A percentile compares a stretch with the other conserved stretches of the same genome.
phyloP scores from a whole-genome alignment of 2,113 vertebrate species.

The Pyrgilauda ruficollis region DNA sequence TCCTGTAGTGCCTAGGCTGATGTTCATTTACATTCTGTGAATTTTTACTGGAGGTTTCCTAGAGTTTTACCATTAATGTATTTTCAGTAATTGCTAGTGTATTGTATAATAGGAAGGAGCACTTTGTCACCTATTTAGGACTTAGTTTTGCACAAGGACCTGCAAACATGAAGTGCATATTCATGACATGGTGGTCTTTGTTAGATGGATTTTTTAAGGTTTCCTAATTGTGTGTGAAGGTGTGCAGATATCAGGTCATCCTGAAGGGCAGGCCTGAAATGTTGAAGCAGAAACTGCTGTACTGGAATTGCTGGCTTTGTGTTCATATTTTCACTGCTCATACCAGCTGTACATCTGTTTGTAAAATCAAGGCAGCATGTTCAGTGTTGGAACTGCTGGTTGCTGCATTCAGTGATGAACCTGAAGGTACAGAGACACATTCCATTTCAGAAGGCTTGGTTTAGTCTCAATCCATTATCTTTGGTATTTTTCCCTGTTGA shows the following conservation, averaged over 20 bases:
- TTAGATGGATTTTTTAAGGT: not conserved
- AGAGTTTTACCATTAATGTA: not conserved
- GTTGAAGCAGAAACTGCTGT: not conserved
- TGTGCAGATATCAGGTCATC: not conserved
- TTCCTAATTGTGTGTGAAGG: not conserved
- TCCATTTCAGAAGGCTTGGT: not conserved
- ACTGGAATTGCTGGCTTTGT: not conserved
- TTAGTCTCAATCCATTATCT: not conserved
- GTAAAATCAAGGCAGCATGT: not conserved
- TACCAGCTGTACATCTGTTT: not conserved
- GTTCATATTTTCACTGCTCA: not conserved
- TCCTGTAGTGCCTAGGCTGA: not conserved
- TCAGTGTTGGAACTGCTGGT: not conserved
- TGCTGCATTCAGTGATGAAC: not conserved
- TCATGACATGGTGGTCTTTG: not conserved
- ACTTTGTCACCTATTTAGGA: not conserved
- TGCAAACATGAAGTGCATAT: not conserved
- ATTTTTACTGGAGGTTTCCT: not conserved
- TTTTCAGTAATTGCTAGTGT: not conserved
- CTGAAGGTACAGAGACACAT: not conserved
- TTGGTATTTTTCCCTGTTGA: not conserved
- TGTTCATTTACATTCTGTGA: not conserved
- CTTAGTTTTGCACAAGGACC: not conserved
- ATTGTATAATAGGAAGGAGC: not conserved
- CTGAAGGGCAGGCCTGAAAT: not conserved